These are phyloP conservation scores for Aphaenogaster rudis DNA, from an alignment of 1,140 invertebrate species.

Conservation along the genomic window DNA sequence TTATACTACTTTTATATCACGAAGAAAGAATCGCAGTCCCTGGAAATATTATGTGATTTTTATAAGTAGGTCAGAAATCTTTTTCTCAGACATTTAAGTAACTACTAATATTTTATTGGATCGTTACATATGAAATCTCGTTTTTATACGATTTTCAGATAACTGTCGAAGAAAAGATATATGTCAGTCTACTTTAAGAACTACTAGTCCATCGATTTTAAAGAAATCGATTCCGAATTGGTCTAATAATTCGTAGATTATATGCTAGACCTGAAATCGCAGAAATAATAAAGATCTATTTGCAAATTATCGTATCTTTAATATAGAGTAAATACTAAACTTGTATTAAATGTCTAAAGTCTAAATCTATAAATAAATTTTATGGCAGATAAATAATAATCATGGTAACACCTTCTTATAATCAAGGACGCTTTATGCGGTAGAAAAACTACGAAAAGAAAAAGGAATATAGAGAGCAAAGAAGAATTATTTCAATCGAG, in stretches of 20 bases:
- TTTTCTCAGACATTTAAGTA: not conserved
- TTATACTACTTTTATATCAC: slow-evolving; percentile 22
- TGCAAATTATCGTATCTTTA: not conserved
- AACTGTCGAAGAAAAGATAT: slow-evolving; percentile 4
- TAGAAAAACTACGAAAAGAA: not conserved
- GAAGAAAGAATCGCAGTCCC: not conserved
- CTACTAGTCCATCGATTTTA: not conserved
- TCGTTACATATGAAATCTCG: not conserved
- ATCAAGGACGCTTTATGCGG: not conserved
- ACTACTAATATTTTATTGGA: not conserved
- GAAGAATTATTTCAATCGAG: slow-evolving; percentile 7
- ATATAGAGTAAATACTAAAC: not conserved
- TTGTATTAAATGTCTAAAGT: not conserved
- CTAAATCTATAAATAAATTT: not conserved
- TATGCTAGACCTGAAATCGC: not conserved
- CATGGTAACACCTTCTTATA: not conserved
- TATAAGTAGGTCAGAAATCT: not conserved
- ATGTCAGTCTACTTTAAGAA: not conserved
- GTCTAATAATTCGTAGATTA: not conserved
- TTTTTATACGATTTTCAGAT: not conserved
- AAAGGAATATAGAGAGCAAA: not conserved
- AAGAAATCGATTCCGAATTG: not conserved
- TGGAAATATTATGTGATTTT: not conserved
- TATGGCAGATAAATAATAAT: not conserved
- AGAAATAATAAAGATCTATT: not conserved